These are phyloP conservation scores for Desoria tigrina DNA, from an alignment of 2,888 invertebrate species.

Conservation along the genomic window DNA sequence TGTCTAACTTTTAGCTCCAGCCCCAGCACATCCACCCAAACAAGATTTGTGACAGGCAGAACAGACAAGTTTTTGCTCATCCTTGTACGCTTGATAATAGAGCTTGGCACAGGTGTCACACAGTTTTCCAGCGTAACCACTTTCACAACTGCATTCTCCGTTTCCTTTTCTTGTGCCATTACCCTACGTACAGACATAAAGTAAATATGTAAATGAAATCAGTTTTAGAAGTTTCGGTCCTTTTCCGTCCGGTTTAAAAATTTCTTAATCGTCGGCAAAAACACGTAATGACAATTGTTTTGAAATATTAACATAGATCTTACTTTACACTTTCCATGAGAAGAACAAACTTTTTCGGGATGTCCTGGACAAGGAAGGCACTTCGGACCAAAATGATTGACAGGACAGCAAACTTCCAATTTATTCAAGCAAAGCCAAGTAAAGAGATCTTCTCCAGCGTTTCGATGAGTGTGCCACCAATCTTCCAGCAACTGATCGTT, in stretches of 20 bases:
- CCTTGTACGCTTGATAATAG: constrained; percentile 73
- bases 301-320: too few species aligned
- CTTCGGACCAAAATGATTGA: constrained; percentile 76
- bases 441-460: constrained; percentile 65
- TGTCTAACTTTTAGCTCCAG: constrained; percentile 67
- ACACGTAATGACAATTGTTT: too few species aligned
- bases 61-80: constrained; percentile 73
- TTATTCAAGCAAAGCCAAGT: constrained; percentile 78
- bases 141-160: constrained; percentile 83
- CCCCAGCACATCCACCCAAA: constrained; percentile 71
- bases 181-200: constrained; percentile 66
- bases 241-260: too few species aligned
- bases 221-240: background rate
- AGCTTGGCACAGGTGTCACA: constrained; percentile 78
- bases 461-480: constrained; percentile 80
- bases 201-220: background rate
- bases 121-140: constrained; percentile 74
- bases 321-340: constrained; percentile 76
- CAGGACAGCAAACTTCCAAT: constrained; percentile 78
- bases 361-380: constrained; percentile 79
- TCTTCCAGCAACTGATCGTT: constrained; percentile 79
- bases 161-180: constrained; percentile 90
- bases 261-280: background rate
- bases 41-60: constrained; percentile 79
- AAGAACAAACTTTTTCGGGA: constrained; percentile 73